Evolutionary conservation across 2,797 vertebrate species (phyloP).

Genomic region (Coranthus polyacanthus): DNA sequence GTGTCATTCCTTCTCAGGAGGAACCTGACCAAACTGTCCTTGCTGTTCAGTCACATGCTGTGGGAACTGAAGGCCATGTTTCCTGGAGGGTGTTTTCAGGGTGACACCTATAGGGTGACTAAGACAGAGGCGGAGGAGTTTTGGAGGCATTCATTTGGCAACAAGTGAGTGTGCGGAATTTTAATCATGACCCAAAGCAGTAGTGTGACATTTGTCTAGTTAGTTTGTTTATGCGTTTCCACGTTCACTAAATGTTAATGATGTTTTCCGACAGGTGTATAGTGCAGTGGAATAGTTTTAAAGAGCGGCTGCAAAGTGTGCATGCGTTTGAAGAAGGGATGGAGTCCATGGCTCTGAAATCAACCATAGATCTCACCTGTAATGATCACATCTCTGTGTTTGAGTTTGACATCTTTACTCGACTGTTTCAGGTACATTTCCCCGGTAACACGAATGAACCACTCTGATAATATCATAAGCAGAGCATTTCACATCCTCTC

Average conservation of each 20-base stretch:
- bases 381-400: constrained; percentile 90
- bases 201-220: background rate
- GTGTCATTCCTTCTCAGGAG: constrained; percentile 77
- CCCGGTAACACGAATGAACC: background rate
- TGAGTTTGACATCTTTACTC: constrained; percentile 93
- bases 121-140: constrained; percentile 85
- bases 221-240: background rate
- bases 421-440: constrained; percentile 89
- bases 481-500: background rate
- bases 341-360: constrained; percentile 88
- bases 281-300: constrained; percentile 87
- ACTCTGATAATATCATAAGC: background rate
- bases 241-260: background rate
- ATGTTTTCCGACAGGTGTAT: constrained; percentile 82
- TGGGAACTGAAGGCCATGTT: constrained; percentile 87
- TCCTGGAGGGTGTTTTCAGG: constrained; percentile 84
- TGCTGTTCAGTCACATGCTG: constrained; percentile 93
- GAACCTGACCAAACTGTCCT: constrained; percentile 89
- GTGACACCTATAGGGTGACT: constrained; percentile 82
- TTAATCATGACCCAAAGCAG: background rate
- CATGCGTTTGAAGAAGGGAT: constrained; percentile 87
- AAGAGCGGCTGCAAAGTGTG: constrained; percentile 76
- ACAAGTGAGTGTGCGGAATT: constrained; percentile 78
- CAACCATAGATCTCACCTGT: constrained; percentile 91
- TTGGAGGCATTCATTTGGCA: constrained; percentile 86